A percentile compares a stretch with the other conserved stretches of the same genome.
Evolutionary conservation across 2,797 vertebrate species (phyloP).

Genomic region (Acanthornis magna): DNA sequence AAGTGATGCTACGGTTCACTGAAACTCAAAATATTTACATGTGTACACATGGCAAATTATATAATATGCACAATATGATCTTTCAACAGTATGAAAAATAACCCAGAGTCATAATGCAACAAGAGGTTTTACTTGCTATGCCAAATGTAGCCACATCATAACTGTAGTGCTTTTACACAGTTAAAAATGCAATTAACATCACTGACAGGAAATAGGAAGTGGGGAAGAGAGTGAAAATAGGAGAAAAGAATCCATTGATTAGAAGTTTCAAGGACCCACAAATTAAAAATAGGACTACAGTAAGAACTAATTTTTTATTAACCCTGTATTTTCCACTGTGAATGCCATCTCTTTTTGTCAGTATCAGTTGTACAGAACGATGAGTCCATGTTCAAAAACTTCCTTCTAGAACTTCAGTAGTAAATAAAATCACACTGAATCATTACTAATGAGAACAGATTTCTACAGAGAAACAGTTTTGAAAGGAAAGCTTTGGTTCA

Average conservation of each 20-base stretch:
- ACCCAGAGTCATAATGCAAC: not conserved
- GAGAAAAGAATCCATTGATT: not conserved
- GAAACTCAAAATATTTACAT: not conserved
- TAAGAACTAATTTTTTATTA: not conserved
- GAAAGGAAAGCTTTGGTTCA: not conserved
- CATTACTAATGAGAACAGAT: not conserved
- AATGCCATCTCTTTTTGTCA: not conserved
- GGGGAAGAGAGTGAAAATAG: rapidly evolving
- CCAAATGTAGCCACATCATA: not conserved
- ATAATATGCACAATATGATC: not conserved
- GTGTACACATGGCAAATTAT: not conserved
- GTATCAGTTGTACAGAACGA: not conserved
- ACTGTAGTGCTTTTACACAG: not conserved
- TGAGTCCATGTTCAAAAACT: not conserved
- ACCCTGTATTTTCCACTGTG: not conserved
- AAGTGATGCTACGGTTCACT: not conserved
- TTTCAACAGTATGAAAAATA: not conserved
- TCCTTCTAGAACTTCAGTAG: not conserved
- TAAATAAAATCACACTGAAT: not conserved
- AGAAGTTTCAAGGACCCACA: not conserved
- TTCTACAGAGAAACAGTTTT: not conserved
- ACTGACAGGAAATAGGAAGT: not conserved
- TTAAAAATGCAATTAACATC: not conserved
- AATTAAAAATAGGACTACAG: not conserved
- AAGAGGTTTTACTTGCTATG: not conserved